These are phyloP conservation scores for Drosophila bipectinata DNA, from an alignment of 1,140 invertebrate species.

Conservation along the genomic window DNA sequence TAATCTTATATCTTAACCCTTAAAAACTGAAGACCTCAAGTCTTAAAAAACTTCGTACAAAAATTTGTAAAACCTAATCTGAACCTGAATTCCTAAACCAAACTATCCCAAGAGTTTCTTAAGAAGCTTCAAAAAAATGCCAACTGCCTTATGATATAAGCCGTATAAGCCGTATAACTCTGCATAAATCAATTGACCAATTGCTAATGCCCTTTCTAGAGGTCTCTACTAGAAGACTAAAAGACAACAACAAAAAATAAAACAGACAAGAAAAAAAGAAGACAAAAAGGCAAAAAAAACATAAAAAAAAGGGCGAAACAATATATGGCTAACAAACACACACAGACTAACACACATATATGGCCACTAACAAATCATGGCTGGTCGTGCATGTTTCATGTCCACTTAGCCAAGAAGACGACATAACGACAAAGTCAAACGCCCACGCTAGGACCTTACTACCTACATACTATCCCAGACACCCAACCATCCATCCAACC, in stretches of 20 bases:
- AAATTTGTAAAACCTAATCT: no score
- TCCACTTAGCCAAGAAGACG: constrained; percentile 76
- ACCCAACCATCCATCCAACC: neutral
- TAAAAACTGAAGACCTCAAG: no score
- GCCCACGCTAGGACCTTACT: constrained; percentile 15
- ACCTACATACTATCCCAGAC: no score
- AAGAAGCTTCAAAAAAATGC: no score
- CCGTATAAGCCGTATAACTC: neutral
- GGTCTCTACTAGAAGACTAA: neutral
- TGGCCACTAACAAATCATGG: constrained; percentile 43
- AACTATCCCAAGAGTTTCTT: no score
- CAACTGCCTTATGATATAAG: no score
- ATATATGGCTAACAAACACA: constrained; percentile 23
- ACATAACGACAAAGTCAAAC: constrained; percentile 49
- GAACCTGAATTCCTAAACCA: no score
- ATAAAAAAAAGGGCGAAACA: constrained; percentile 1
- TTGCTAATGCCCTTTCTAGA: constrained; percentile 34
- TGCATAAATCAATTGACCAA: constrained; percentile 50
- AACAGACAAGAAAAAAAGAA: neutral
- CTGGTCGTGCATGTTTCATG: constrained; percentile 78
- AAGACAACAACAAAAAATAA: no score
- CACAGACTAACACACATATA: neutral
- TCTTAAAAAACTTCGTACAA: no score
- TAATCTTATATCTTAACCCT: no score
- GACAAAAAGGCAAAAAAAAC: constrained; percentile 16